These are phyloP conservation scores for Rutpela maculata DNA, from an alignment of 2,888 invertebrate species.

Conservation along the genomic window DNA sequence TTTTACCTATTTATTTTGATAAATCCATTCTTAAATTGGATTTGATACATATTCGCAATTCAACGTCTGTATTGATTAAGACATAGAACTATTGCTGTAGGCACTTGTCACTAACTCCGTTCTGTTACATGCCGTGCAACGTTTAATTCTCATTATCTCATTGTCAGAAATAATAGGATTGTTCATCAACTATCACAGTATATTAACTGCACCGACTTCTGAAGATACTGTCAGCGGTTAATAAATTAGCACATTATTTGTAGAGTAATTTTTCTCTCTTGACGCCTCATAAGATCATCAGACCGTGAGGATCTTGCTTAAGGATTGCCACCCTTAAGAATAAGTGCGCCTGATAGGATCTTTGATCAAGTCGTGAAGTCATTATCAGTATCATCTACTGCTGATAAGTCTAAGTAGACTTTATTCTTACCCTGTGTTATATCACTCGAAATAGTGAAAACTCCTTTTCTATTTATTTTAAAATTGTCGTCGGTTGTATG, in stretches of 20 bases:
- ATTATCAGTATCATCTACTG: too few relatives aligned
- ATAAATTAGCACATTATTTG: background rate
- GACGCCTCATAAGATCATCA: background rate
- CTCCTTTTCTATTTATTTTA: too few relatives aligned
- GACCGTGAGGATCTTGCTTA: background rate
- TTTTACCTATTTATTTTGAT: too few relatives aligned
- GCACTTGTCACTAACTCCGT: background rate
- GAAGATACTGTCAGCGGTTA: background rate
- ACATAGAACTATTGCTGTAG: background rate
- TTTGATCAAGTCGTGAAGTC: too few relatives aligned
- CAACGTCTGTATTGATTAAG: background rate
- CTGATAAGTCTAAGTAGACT: too few relatives aligned
- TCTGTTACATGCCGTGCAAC: background rate
- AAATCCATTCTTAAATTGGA: too few relatives aligned
- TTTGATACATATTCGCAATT: background rate
- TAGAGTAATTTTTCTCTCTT: background rate
- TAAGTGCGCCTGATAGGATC: background rate
- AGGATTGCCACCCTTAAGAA: background rate
- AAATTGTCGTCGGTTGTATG: too few relatives aligned
- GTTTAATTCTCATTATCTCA: background rate
- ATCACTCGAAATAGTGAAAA: too few relatives aligned
- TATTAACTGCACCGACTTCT: background rate
- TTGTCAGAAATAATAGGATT: background rate
- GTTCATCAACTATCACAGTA: background rate
- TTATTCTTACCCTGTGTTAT: too few relatives aligned